Base-by-base conservation (phyloP, 1,140 invertebrate species). In the Saccostrea cuccullata region DNA sequence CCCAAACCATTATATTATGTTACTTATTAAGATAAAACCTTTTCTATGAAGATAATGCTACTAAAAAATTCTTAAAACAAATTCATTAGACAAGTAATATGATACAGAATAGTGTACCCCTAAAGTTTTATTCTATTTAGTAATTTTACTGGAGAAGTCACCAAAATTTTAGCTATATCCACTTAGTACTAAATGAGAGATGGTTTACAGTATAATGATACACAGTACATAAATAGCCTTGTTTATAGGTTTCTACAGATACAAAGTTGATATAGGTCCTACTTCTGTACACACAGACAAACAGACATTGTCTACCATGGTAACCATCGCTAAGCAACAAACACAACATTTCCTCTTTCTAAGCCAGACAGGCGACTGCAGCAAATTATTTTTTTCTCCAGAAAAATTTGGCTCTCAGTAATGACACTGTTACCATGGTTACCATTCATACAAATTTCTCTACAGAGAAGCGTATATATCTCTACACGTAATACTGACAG, bases 241-340 rank as follows among this genome's bases (percentile, higher is more conserved):
- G 30, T 36, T 15, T 30, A 77, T 13, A 77, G 26, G 5, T 77
- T 36, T 15, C 70, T 77, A 77, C 26, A 30, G 70, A 77, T 77
- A 77, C 70, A 77, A 12, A 77, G 70, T 77, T 77, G n/a, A 73
- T 77, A 77, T 36, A 77, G 70, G 13, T 77, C 70, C 70, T 77
- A 77, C 70, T 20, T 20, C 23, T 20, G 23, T 67, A 47, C 47
- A 47, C 0, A 20, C 17, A 20, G n/a, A 64, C 58, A 64, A n/a
- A 64, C 58, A 64, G 5, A 64, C 23, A 26, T 15, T 26, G 11
- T 36, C 13, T 77, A 77, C 70, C 70, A 77, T 77, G 70, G 70
- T 77, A 77, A 77, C 70, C 30, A 36, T 77, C 15, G 30, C 23
- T 30, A 77, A 15, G 23, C 23, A 77, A 13, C 23, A 77, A 11